Base-by-base conservation (phyloP, 2,797 vertebrate species). In the Crypturellus tataupa region DNA sequence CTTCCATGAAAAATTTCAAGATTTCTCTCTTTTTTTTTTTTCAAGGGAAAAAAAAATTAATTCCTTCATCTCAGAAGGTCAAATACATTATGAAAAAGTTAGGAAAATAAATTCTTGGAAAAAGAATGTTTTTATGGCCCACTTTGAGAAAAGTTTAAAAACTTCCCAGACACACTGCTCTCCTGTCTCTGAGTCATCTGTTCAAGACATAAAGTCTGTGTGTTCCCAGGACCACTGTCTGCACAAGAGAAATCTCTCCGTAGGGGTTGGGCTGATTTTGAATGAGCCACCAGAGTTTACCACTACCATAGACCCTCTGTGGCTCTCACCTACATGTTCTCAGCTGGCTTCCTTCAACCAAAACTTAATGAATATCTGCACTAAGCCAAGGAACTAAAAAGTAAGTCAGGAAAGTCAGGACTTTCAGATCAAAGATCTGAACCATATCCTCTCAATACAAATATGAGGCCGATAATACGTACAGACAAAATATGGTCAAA, bases 21-120 rank as follows among this genome's bases (percentile, higher is more conserved):
- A 81, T 93, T 94, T 76, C 94, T 94, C 91, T 72, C 75, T 12
- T 25, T 78, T 12, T 25, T 40, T 40, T 55, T 75, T 86, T 94
- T 86, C 81, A 59, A 63, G 56, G 71, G 60, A 27, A 87, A 27
- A 87, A 90, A 80, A n/a, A 16, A 33, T 47, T 73, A 15, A 40
- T 73, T 42, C 29, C 86, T 60, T 92, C 86, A 84, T 56, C 64
- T 44, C 82, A 68, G 78, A 95, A 95, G 75, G 88, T 95, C 86
- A 96, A 77, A 80, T 73, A 65, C 79, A 77, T 91, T 93, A 94
- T 90, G 95, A 90, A 94, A 93, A 95, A 80, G 71, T 86, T 63
- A 84, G 31, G 73, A 86, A 88, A 96, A 95, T 72, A 81, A 94
- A 79, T 88, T 94, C 33, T 76, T 79, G 29, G 42, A 33, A 49